Percentiles rank a stretch among this genome's conserved stretches.
These are phyloP conservation scores for Pimephales promelas DNA, from an alignment of 2,113 vertebrate species.

Conservation along the genomic window DNA sequence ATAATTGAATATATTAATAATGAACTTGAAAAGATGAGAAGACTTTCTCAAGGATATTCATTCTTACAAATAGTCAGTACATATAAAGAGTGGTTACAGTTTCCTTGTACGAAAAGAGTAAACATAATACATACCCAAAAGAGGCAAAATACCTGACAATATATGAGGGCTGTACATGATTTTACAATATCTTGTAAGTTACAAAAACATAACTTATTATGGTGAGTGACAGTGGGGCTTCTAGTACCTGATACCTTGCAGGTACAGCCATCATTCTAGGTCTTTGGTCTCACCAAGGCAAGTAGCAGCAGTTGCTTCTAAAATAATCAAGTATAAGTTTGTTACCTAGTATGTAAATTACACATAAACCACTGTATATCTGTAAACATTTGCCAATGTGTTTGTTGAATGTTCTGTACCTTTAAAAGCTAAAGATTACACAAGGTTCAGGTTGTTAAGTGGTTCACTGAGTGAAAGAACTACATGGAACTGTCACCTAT, in stretches of 20 bases:
- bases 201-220: neutral
- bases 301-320: slow-evolving; percentile 18
- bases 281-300: neutral
- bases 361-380: neutral
- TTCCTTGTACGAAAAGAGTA: slow-evolving; percentile 56
- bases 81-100: slow-evolving; percentile 63
- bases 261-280: neutral
- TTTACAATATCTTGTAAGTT: slow-evolving; percentile 11
- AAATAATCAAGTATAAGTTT: neutral
- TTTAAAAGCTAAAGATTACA: slow-evolving; percentile 12
- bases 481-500: slow-evolving; percentile 31
- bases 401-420: slow-evolving; percentile 11
- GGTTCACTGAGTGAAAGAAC: slow-evolving; percentile 10
- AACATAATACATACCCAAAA: slow-evolving; percentile 3
- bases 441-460: neutral
- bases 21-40: neutral
- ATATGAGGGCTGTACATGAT: neutral
- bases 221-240: neutral
- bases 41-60: neutral
- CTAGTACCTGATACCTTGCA: neutral
- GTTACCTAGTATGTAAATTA: neutral
- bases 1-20: neutral
- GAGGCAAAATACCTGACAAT: neutral
- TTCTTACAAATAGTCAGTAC: neutral
- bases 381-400: neutral